Conservation (phyloP, 2,888 invertebrate genomes). For the Trypoxylon attenuatum region DNA sequence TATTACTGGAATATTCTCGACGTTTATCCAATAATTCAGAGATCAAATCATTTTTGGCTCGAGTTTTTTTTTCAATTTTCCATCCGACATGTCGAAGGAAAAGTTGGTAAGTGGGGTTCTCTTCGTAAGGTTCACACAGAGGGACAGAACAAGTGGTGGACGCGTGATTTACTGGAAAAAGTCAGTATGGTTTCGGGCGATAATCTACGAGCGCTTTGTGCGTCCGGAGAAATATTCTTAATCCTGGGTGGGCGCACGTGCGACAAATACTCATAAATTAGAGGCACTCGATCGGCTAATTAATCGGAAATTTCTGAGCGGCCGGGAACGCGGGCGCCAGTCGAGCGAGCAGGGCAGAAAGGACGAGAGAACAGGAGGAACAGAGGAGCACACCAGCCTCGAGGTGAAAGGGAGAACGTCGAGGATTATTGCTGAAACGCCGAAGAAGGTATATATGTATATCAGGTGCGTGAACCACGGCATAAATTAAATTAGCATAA, state of each 20-base stretch:
- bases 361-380: conserved; percentile 13
- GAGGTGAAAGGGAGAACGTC: conserved; percentile 6
- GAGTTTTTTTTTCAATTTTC: no score
- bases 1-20: not conserved
- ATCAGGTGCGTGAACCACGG: conserved; percentile 42
- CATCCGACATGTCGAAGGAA: no score
- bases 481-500: conserved; percentile 70
- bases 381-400: not conserved
- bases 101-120: no score
- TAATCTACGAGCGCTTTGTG: conserved; percentile 7
- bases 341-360: conserved; percentile 27
- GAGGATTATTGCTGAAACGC: conserved; percentile 35
- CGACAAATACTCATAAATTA: conserved; percentile 45
- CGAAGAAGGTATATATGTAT: conserved; percentile 10
- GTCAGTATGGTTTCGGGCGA: not conserved
- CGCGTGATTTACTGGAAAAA: not conserved
- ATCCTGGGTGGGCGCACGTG: conserved; percentile 47
- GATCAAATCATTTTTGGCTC: no score
- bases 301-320: conserved; percentile 64
- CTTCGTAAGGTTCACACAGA: not conserved
- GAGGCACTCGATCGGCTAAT: conserved; percentile 61
- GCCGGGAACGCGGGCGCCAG: conserved; percentile 10
- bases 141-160: not conserved
- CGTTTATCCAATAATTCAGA: no score
- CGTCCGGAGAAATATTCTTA: conserved; percentile 35